Evolutionary conservation across 2,113 vertebrate genomes (phyloP).

Genomic region (Myocastor coypus): DNA sequence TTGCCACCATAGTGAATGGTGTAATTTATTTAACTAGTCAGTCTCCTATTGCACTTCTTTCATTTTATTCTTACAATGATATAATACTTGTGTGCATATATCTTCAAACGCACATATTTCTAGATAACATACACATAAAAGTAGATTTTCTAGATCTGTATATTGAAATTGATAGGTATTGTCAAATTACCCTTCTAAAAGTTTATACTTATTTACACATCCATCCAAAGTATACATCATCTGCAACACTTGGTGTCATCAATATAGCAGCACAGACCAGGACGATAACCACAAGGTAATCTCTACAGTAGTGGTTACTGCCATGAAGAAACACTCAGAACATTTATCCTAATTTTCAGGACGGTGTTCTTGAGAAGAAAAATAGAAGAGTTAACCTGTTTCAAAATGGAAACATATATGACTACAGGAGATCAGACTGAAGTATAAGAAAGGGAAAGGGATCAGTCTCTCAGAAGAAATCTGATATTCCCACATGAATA

Average conservation of each 20-base stretch:
- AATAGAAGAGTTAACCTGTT: neutral
- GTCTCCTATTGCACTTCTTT: neutral
- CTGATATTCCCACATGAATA: neutral
- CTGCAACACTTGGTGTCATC: neutral
- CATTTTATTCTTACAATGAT: slow-evolving; percentile 24
- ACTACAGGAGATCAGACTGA: neutral
- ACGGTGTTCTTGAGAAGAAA: neutral
- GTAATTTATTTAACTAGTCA: slow-evolving; percentile 2
- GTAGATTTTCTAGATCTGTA: slow-evolving; percentile 30
- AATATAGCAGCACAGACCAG: neutral
- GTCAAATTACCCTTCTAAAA: neutral
- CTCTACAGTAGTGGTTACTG: neutral
- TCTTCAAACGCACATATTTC: neutral
- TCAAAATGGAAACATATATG: neutral
- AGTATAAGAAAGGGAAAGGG: neutral
- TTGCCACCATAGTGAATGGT: neutral
- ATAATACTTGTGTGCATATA: neutral
- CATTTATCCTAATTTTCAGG: neutral
- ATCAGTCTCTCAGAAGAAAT: neutral
- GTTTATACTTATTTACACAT: neutral
- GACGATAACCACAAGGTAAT: neutral
- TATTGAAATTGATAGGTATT: slow-evolving; percentile 5
- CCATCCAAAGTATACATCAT: neutral
- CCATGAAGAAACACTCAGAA: no score
- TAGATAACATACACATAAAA: neutral